These are phyloP conservation scores for Leptarthrus brevirostris DNA, from an alignment of 2,888 invertebrate genomes.

Conservation along the genomic window DNA sequence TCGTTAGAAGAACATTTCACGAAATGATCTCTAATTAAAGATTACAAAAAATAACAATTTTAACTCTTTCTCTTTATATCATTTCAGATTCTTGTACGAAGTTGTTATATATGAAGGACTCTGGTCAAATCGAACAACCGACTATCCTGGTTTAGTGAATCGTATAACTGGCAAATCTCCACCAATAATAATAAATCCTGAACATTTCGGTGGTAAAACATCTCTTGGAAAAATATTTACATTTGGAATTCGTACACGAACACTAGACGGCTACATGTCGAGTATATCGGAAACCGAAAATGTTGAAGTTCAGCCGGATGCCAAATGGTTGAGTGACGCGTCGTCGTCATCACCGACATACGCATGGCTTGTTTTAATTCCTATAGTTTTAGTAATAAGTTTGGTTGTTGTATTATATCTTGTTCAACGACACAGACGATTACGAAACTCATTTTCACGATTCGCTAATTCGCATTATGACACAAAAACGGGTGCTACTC, in stretches of 20 bases:
- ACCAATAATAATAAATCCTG: slow-evolving; percentile 62
- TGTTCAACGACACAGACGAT: slow-evolving; percentile 76
- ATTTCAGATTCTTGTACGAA: slow-evolving; percentile 72
- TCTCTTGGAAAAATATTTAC: slow-evolving; percentile 70
- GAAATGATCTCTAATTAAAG: too few species aligned
- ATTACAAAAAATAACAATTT: too few species aligned
- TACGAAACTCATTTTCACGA: slow-evolving; percentile 81
- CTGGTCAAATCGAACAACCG: slow-evolving; percentile 67
- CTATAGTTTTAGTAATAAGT: slow-evolving; percentile 69
- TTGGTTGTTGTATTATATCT: slow-evolving; percentile 73
- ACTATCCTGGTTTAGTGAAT: slow-evolving; percentile 65
- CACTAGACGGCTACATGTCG: slow-evolving; percentile 64
- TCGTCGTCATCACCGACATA: slow-evolving; percentile 56
- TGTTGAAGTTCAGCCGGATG: slow-evolving; percentile 56
- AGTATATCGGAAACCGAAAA: slow-evolving; percentile 57
- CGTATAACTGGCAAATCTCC: slow-evolving; percentile 68
- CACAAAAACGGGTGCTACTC: slow-evolving; percentile 86
- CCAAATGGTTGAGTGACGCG: slow-evolving; percentile 55
- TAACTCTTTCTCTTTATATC: too few species aligned
- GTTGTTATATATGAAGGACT: slow-evolving; percentile 73
- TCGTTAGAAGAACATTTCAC: too few species aligned
- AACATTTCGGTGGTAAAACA: slow-evolving; percentile 67
- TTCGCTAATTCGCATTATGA: slow-evolving; percentile 89
- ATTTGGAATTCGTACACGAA: slow-evolving; percentile 74
- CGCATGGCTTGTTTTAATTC: slow-evolving; percentile 69